These are phyloP conservation scores for Malurus leucopterus DNA, from an alignment of 2,797 vertebrate genomes.

Conservation along the genomic window DNA sequence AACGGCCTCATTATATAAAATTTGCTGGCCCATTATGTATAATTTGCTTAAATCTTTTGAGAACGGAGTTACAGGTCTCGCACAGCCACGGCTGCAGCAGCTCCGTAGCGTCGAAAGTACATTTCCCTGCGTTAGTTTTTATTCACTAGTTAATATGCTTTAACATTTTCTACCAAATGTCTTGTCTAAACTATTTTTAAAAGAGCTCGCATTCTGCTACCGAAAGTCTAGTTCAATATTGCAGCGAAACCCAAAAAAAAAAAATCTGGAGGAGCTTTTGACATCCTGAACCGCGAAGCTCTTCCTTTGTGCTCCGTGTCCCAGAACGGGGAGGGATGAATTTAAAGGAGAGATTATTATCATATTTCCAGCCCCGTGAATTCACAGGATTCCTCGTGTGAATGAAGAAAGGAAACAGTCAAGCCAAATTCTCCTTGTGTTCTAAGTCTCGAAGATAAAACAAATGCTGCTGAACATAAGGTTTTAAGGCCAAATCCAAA, in stretches of 20 bases:
- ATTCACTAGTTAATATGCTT: constrained; percentile 25
- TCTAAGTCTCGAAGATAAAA: constrained; percentile 50
- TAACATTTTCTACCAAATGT: constrained; percentile 11
- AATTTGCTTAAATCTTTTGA: constrained; percentile 29
- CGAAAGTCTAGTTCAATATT: constrained; percentile 12
- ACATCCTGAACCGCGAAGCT: background rate
- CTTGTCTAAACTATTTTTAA: constrained; percentile 47
- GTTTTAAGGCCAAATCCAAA: constrained; percentile 65
- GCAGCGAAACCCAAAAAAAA: background rate
- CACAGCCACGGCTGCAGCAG: constrained; percentile 1
- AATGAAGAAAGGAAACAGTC: constrained; percentile 52
- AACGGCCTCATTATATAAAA: constrained; percentile 18
- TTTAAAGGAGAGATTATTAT: constrained; percentile 5
- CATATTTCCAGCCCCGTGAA: background rate
- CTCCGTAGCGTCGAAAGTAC: background rate
- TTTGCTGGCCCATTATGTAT: constrained; percentile 29
- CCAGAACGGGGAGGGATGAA: background rate
- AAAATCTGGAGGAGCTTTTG: constrained; percentile 10
- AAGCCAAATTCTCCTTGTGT: constrained; percentile 58
- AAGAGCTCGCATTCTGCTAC: constrained; percentile 31
- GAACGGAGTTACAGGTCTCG: background rate
- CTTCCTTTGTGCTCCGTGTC: background rate
- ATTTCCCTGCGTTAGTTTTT: background rate
- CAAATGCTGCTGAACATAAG: constrained; percentile 64
- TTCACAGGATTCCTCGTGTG: constrained; percentile 51